A percentile compares a stretch with the other conserved stretches of the same genome.
These are phyloP conservation scores for Tinamus guttatus DNA, from an alignment of 2,113 vertebrate genomes.

Conservation along the genomic window DNA sequence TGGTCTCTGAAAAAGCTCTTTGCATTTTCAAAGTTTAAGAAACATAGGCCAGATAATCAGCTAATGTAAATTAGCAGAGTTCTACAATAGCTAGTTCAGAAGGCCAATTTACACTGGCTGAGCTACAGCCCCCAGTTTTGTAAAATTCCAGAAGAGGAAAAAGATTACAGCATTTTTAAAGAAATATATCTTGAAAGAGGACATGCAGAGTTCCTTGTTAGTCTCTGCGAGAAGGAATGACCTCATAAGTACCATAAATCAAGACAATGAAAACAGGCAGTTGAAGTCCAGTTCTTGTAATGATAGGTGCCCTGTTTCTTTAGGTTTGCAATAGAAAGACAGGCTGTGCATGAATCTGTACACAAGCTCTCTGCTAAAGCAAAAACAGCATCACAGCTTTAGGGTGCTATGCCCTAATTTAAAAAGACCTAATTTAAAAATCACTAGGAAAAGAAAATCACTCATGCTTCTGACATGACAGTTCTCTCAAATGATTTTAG, in stretches of 20 bases:
- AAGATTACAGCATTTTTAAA: neutral
- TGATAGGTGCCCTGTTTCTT: neutral
- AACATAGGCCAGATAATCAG: neutral
- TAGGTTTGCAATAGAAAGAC: neutral
- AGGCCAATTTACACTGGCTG: slow-evolving; percentile 15
- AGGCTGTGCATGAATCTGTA: neutral
- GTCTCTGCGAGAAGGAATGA: slow-evolving; percentile 22
- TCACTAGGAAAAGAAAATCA: neutral
- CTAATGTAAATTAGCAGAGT: neutral
- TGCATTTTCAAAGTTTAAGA: slow-evolving; percentile 12
- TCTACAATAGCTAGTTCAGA: neutral
- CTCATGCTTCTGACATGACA: neutral
- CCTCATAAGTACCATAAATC: slow-evolving; percentile 16
- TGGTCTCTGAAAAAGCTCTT: neutral
- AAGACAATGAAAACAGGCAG: slow-evolving; percentile 9
- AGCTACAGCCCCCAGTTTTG: neutral
- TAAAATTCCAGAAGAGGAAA: slow-evolving; percentile 21
- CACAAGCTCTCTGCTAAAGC: neutral
- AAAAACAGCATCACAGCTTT: neutral
- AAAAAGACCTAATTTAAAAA: neutral
- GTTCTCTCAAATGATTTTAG: neutral
- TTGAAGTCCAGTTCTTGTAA: neutral
- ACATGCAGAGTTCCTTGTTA: slow-evolving; percentile 23
- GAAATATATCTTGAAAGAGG: slow-evolving; percentile 20
- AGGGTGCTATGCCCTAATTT: neutral